Evolutionary conservation across 1,140 invertebrate genomes (phyloP).

Genomic region (Drosophila obscura): DNA sequence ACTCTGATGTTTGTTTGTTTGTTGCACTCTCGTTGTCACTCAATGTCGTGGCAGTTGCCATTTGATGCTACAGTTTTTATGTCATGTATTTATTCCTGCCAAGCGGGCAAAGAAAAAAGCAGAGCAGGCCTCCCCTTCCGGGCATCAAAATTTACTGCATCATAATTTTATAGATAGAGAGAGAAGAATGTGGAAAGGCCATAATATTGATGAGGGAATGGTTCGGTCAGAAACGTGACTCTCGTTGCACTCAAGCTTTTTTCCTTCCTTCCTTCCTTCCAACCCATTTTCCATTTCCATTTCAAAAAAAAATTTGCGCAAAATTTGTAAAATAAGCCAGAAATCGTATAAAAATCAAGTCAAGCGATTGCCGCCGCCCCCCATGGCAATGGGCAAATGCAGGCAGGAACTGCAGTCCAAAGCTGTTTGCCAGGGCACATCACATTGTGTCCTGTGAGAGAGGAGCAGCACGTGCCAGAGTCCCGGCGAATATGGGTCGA

Average conservation of each 20-base stretch:
- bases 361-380: slow-evolving; percentile 22
- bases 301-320: background rate
- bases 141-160: slow-evolving; percentile 61
- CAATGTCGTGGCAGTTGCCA: slow-evolving; percentile 47
- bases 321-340: slow-evolving; percentile 74
- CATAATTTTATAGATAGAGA: slow-evolving; percentile 55
- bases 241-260: slow-evolving; percentile 16
- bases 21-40: slow-evolving; percentile 48
- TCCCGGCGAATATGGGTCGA: slow-evolving; percentile 63
- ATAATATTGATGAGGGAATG: slow-evolving; percentile 65
- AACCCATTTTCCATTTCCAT: background rate
- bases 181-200: slow-evolving; percentile 28
- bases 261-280: slow-evolving; percentile 2
- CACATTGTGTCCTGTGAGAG: slow-evolving; percentile 32
- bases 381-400: slow-evolving; percentile 8
- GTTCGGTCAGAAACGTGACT: slow-evolving; percentile 34
- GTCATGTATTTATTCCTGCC: slow-evolving; percentile 16
- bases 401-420: slow-evolving; percentile 38
- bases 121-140: background rate
- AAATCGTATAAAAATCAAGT: slow-evolving; percentile 78
- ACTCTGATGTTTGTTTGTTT: slow-evolving; percentile 8
- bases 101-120: too few species aligned
- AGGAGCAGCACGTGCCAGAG: slow-evolving; percentile 53
- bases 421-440: slow-evolving; percentile 44
- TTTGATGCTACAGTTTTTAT: slow-evolving; percentile 32